phyloP scores from a whole-genome alignment of 37 sponge, comb jelly and placozoan genomes.

The Spongilla lacustris region DNA sequence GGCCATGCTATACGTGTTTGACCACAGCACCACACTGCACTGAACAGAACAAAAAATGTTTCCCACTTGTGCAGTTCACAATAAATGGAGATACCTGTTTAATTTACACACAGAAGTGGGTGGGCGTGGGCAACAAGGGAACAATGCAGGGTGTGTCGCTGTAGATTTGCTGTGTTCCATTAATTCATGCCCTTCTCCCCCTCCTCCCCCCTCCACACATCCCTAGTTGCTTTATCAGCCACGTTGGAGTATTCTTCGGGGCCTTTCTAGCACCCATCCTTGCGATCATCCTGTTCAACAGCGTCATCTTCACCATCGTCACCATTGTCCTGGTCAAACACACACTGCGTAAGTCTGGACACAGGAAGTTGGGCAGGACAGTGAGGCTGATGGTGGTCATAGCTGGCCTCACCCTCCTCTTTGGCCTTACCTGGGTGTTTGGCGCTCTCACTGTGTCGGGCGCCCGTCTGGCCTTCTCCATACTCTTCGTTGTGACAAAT shows the following conservation, averaged over 20 bases:
- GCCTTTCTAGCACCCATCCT: slow-evolving; percentile 26
- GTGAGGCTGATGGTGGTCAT: not conserved
- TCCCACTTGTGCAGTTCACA: too few relatives aligned
- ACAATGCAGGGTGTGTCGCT: too few relatives aligned
- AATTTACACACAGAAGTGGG: too few relatives aligned
- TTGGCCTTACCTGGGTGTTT: not conserved
- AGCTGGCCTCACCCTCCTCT: not conserved
- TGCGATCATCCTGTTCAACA: slow-evolving; percentile 17
- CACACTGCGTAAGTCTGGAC: not conserved
- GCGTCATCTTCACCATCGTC: slow-evolving; percentile 21
- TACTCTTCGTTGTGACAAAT: slow-evolving; percentile 22
- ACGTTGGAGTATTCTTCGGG: slow-evolving; percentile 26
- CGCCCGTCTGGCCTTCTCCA: slow-evolving; percentile 3
- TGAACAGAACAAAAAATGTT: too few relatives aligned
- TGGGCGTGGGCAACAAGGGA: too few relatives aligned
- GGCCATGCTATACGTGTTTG: too few relatives aligned
- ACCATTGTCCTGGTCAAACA: slow-evolving; percentile 25
- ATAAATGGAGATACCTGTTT: too few relatives aligned
- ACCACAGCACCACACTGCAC: too few relatives aligned
- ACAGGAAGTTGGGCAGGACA: not conserved
- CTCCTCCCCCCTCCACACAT: not conserved
- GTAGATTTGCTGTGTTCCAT: too few relatives aligned
- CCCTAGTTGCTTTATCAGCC: slow-evolving; percentile 21
- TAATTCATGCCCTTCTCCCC: not conserved
- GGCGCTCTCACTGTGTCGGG: not conserved